Base-by-base conservation (phyloP, 1,140 invertebrate genomes). In the Drosophila mojavensis region DNA sequence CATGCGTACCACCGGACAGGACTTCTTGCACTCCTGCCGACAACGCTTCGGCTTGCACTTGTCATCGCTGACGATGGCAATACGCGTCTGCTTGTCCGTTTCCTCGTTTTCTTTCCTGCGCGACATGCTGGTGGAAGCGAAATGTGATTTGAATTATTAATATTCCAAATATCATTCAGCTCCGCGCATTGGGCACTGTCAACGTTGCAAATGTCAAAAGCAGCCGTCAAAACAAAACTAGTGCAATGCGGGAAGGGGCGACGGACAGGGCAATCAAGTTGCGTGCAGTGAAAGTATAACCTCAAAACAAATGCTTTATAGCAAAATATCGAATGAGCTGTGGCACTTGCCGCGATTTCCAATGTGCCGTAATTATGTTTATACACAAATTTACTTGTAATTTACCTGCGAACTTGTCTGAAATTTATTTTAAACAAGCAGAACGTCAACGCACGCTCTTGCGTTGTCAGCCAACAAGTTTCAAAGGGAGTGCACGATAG, bases 11-110 rank as follows among this genome's bases (percentile, higher is more conserved):
- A 99, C 98, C 6, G 99, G 99, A 94, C 99, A 99, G 48, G 97
- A 98, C 90, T 98, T 98, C 93, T 99, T 99, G 93, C 99, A 99
- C 92, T 99, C 98, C 93, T 99, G 98, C 60, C 98, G 95, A 93
- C 99, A 99, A 95, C 98, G 95, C 93, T 99, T 99, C 0, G 99
- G 99, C 93, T 99, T 99, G 93, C 99, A 99, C 91, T 98, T 98
- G 93, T 99, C 99, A 63, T 96, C 95, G 93, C 98, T 99, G 51
- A 99, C 98, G 91, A 99, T 99, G 67, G 99, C 99, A 93, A 99
- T 99, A 93, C 99, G 95, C 56, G 97, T 98, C 81, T 98, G 95
- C 92, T 97, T 97, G 93, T 98, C 97, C 5, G 96, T 96, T 92
- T 98, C 97, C 91, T 97, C 97, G 81, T 94, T 93, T 48, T 94